Base-by-base conservation (phyloP, 2,797 vertebrate genomes). In the Vespertilio murinus region DNA sequence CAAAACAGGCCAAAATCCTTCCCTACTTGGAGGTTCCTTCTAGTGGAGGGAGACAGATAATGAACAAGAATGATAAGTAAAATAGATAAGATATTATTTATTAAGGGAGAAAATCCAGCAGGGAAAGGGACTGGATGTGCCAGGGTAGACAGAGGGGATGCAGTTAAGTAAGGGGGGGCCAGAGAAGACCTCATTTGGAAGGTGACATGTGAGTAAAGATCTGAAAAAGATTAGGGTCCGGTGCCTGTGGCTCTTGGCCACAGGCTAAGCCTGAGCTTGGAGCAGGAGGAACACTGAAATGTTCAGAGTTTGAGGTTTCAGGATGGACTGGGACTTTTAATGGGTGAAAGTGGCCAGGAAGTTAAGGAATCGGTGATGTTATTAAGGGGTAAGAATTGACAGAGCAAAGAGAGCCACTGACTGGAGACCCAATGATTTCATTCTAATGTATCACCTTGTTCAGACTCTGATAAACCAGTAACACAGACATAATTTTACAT, bases 391-490 rank as follows among this genome's bases (percentile, higher is more conserved):
- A 69, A 65, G 25, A 84, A 59, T 18, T 4, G 33, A 61, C 10
- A 80, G 35, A 84, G 47, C 10, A 64, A 8, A 42, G 56, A 38
- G 85, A 82, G 54, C 78, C 52, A 54, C 0, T 79, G 71, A 80
- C 0, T 54, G 28, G 54, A 75, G 49, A 78, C 8, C 67, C 73
- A 87, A 38, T 52, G n/a, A 84, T 64, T 89, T 83, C 28, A 91
- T 35, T 87, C 88, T 77, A 61, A 47, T 79, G 28, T 6, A 30
- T 90, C 20, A 25, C 49, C 38, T 86, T 89, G 28, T 92, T 86
- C 59, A 83, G 28, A 69, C 35, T 93, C 28, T 45, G 84, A 85
- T 78, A 75, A 96, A 87, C 49, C 20, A 92, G 74, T 73, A 81
- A 77, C 28, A 59, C 40, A 61, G 71, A 71, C 22, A 42, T 8